Conservation (phyloP, 2,797 vertebrate genomes). For the Momotus momota region DNA sequence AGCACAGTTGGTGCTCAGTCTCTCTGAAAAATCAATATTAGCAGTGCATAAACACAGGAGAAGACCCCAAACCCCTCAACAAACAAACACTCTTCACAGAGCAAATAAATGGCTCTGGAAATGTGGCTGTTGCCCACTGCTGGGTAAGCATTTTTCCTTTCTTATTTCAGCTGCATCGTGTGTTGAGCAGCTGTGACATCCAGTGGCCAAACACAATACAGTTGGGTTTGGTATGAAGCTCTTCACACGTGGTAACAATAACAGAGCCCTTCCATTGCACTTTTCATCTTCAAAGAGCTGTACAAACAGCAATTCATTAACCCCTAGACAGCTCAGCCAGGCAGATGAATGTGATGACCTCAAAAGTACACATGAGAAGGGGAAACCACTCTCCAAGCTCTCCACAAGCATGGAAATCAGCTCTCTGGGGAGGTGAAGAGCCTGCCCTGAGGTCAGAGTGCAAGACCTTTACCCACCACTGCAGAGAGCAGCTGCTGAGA, state of each 20-base stretch:
- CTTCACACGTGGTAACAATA: not conserved
- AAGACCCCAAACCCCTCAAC: not conserved
- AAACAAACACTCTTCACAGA: not conserved
- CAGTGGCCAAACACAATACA: conserved; percentile 66
- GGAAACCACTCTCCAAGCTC: not conserved
- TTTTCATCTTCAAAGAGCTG: conserved; percentile 24
- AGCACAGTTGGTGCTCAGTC: not conserved
- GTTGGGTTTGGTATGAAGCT: not conserved
- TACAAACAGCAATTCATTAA: not conserved
- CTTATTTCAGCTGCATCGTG: not conserved
- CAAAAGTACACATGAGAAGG: rapidly evolving
- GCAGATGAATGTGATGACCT: not conserved
- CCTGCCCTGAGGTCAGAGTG: not conserved
- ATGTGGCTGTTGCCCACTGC: not conserved
- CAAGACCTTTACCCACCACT: not conserved
- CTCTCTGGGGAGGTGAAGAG: not conserved
- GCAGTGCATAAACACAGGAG: not conserved
- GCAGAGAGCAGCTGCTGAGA: not conserved
- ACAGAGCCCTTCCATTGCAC: not conserved
- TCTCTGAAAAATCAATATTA: not conserved
- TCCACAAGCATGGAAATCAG: not conserved
- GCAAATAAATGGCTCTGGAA: not conserved
- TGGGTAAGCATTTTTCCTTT: conserved; percentile 41
- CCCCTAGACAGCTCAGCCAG: not conserved
- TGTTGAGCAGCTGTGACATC: conserved; percentile 65